Evolutionary conservation across 2,888 invertebrate genomes (phyloP), one percentile per base, ranked within the genome.

Genomic region (Folsomia manolachei): DNA sequence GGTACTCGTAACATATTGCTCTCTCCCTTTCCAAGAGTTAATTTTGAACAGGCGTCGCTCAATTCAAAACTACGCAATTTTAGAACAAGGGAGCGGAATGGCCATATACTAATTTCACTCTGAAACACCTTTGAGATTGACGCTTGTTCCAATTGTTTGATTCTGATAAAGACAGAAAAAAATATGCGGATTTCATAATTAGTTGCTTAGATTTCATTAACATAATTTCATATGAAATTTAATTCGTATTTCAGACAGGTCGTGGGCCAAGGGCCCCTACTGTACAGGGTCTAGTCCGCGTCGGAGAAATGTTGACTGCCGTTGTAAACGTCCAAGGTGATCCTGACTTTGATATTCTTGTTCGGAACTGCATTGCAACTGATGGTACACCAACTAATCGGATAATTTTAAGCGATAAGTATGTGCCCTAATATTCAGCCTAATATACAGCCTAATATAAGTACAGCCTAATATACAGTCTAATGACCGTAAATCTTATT

Each of bases 251-350:
- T 1, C 81, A 84, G 84, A 84, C 88, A 39, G 93, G 93, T 2
- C 87, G 88, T 82, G 92, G 92, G 71, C 92, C 92, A 21, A 90
- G 91, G 81, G 91, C 91, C 0, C 88, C 88, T 1, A 88, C 90
- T 69, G 92, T 91, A 0, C 89, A 89, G 76, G 92, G 92, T 0
- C 85, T 92, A 52, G 90, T 93, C 7, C 91, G 91, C 84, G 92
- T 93, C 77, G 92, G 93, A 69, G 92, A 92, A 83, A 87, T 87
- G 0, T 91, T 93, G 90, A 92, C 92, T 0, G 84, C 92, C 72
- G 92, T 92, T 1, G 90, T 93, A 4, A 88, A 91, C 0, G 91
- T 92, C 1, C 90, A 90, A 70, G 92, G 92, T 0, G 91, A 91
- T 82, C 88, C 91, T 69, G 91, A 89, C 1, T 92, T 92, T 81